Percentiles rank a stretch among this genome's conserved stretches.
Conservation (phyloP, 2,113 vertebrate species). For the Aspidoscelis tigris region DNA sequence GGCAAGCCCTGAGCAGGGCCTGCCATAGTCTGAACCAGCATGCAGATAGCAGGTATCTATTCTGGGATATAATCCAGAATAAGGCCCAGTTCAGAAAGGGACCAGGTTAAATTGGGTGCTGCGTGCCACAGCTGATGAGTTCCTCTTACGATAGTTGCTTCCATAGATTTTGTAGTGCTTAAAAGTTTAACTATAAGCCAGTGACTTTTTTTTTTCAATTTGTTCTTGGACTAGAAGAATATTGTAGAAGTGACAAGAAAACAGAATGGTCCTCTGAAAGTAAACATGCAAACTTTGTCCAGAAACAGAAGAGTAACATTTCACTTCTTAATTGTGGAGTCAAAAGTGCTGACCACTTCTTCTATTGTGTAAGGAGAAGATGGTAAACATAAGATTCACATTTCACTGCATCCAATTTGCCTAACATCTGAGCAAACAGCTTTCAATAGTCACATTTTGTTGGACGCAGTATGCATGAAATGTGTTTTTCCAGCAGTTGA, state of each 20-base stretch:
- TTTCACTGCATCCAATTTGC: too few relatives aligned
- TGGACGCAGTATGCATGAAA: too few relatives aligned
- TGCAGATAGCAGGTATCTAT: too few relatives aligned
- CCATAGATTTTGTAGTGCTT: slow-evolving; percentile 37
- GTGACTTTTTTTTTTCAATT: slow-evolving; percentile 29
- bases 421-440: too few relatives aligned
- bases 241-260: slow-evolving; percentile 36
- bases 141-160: neutral
- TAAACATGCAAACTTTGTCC: slow-evolving; percentile 68
- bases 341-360: slow-evolving; percentile 41
- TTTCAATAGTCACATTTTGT: too few relatives aligned
- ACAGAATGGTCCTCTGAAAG: slow-evolving; percentile 35
- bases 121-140: neutral
- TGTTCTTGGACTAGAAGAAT: slow-evolving; percentile 30
- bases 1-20: too few relatives aligned
- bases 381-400: slow-evolving; percentile 46
- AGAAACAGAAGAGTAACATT: slow-evolving; percentile 61
- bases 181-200: slow-evolving; percentile 43
- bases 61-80: too few relatives aligned
- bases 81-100: too few relatives aligned
- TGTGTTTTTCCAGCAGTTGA: too few relatives aligned
- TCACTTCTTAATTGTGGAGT: slow-evolving; percentile 67
- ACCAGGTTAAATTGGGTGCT: neutral
- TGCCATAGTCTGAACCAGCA: too few relatives aligned
- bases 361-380: slow-evolving; percentile 54